A percentile compares a stretch with the other conserved stretches of the same genome.
Evolutionary conservation across 2,113 vertebrate genomes (phyloP).

Genomic region (Hipposideros armiger): DNA sequence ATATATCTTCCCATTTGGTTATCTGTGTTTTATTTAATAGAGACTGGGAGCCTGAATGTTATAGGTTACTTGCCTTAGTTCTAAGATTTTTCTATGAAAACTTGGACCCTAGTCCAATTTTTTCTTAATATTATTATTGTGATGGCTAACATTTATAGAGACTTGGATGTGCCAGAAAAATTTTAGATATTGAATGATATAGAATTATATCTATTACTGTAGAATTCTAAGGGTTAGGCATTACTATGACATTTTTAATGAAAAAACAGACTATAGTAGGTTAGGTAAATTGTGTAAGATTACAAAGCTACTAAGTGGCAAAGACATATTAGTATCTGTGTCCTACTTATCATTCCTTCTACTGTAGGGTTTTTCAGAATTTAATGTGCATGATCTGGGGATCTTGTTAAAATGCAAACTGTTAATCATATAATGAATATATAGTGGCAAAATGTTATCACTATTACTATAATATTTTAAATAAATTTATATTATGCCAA

Average conservation of each 20-base stretch:
- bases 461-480: neutral
- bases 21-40: neutral
- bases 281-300: neutral
- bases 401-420: slow-evolving; percentile 7
- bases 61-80: neutral
- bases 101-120: neutral
- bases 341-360: neutral
- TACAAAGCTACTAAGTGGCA: neutral
- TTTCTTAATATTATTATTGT: neutral
- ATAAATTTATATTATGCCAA: neutral
- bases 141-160: neutral
- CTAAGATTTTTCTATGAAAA: neutral
- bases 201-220: neutral
- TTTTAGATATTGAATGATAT: neutral
- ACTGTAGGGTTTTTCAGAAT: neutral
- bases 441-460: neutral
- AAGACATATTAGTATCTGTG: neutral
- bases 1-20: neutral
- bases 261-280: neutral
- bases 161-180: neutral
- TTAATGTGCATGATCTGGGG: neutral
- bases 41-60: neutral
- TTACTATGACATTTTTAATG: neutral
- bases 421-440: neutral
- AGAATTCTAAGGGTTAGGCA: neutral